phyloP scores from a whole-genome alignment of 1,140 invertebrate species.

The Zaprionus davidi region DNA sequence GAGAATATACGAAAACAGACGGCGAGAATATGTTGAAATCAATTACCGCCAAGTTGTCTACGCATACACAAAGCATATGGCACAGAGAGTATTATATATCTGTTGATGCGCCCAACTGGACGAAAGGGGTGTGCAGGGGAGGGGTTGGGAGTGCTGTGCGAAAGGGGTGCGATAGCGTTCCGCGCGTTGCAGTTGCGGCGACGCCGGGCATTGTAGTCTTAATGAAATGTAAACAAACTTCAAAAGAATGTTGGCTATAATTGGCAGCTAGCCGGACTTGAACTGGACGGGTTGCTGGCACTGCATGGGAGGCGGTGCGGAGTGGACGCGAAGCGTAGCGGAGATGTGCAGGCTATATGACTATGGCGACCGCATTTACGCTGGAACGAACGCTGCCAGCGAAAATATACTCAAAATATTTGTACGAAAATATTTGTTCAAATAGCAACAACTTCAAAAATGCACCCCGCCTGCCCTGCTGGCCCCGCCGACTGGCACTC shows the following conservation, averaged over 20 bases:
- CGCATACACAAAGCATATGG: slow-evolving; percentile 56
- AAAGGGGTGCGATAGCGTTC: slow-evolving; percentile 10
- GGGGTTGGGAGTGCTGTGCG: neutral
- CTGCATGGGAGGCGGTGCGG: no score
- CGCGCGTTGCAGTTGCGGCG: slow-evolving; percentile 49
- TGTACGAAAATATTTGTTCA: slow-evolving; percentile 58
- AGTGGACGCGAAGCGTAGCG: neutral
- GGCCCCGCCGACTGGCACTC: neutral
- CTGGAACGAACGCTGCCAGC: neutral
- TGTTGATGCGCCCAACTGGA: neutral
- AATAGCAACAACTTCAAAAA: slow-evolving; percentile 20
- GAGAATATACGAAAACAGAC: slow-evolving; percentile 42
- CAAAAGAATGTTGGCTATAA: slow-evolving; percentile 77
- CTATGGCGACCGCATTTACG: slow-evolving; percentile 5
- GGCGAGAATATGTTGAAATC: slow-evolving; percentile 47
- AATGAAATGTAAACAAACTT: slow-evolving; percentile 82
- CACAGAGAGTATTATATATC: slow-evolving; percentile 38
- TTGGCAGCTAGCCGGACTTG: slow-evolving; percentile 62
- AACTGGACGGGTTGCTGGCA: neutral
- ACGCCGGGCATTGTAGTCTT: slow-evolving; percentile 61
- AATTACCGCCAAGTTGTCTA: slow-evolving; percentile 69
- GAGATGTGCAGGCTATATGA: neutral
- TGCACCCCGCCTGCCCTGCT: neutral
- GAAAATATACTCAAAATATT: slow-evolving; percentile 50
- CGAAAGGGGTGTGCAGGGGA: neutral